Evolutionary conservation across 2,797 vertebrate genomes (phyloP).

Genomic region (Picus viridis): DNA sequence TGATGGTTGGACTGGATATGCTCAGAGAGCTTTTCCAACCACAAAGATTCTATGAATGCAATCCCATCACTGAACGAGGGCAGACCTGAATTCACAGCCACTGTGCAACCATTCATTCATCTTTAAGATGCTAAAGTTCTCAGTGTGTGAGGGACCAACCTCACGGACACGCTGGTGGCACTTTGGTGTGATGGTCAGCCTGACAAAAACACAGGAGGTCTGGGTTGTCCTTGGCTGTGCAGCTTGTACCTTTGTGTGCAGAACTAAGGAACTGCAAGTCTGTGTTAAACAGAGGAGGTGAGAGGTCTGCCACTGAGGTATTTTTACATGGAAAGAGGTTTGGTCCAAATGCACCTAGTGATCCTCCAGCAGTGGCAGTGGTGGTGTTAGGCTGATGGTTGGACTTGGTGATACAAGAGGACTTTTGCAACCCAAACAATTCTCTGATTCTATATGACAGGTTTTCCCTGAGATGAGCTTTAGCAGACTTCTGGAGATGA

Average conservation of each 20-base stretch:
- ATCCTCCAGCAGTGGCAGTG: no score
- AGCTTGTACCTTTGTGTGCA: not conserved
- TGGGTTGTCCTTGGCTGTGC: rapidly evolving
- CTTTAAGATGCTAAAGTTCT: not conserved
- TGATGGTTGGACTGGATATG: no score
- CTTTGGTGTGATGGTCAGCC: not conserved
- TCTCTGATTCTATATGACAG: no score
- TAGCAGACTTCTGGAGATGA: not conserved
- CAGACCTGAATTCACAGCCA: not conserved
- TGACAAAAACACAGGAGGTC: not conserved
- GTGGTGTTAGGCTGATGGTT: no score
- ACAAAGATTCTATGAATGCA: not conserved
- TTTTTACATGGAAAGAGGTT: not conserved
- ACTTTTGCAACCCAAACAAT: no score
- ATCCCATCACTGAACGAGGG: not conserved
- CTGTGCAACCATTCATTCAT: no score
- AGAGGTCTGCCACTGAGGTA: not conserved
- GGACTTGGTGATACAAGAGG: no score
- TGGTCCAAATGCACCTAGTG: no score
- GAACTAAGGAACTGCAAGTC: not conserved
- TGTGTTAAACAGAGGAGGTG: not conserved
- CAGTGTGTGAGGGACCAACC: not conserved
- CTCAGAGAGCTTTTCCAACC: no score
- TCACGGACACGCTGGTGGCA: not conserved
- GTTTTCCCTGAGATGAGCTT: not conserved